Evolutionary conservation across 2,113 vertebrate genomes (phyloP), one percentile per base, ranked within the genome.

Genomic region (Onychostoma macrolepis): DNA sequence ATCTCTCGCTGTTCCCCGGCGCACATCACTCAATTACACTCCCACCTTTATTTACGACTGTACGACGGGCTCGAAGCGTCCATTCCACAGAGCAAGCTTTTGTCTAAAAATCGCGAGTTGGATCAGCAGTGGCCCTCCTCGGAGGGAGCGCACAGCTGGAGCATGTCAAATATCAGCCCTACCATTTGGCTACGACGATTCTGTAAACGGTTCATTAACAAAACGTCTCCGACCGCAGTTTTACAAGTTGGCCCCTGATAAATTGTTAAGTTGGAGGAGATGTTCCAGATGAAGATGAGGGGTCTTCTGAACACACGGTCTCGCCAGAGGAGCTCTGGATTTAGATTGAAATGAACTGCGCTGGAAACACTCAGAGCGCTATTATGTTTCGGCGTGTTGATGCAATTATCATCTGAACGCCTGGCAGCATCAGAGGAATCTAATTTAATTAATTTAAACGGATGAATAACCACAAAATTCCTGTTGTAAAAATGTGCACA

Each of bases 1-100:
- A 98, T 97, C 98, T 97, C 96, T 97, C 97, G 97, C 97, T 96
- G 96, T 96, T 97, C 96, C 97, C 84, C 94, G 94, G 94, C 93
- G 96, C 96, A 96, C 94, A 94, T 96, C 92, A 89, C 91, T 93
- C 94, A 93, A 95, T 95, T 95, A 94, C 90, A 82, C 79, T 89
- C 91, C 89, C 91, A 93, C 94, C 93, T 95, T 95, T 94, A 95
- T 95, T 95, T 94, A 94, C 93, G 93, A 95, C 88, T 77, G 91
- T 87, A 71, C 0, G 6, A 12, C 24, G 17, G 56, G 45, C 12
- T 87, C 38, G 21, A 76, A 85, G 76, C 26, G 2, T 90, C 90
- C 88, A 89, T 93, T 93, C 91, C 90, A 92, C 90, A 89, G 88
- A 72, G 85, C 91, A 90, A 90, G 92, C 87, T 89, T 95, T 92